Percentiles rank a stretch among this genome's conserved stretches.
Conservation (phyloP, 1,140 invertebrate genomes). For the Papilio aristodemus region DNA sequence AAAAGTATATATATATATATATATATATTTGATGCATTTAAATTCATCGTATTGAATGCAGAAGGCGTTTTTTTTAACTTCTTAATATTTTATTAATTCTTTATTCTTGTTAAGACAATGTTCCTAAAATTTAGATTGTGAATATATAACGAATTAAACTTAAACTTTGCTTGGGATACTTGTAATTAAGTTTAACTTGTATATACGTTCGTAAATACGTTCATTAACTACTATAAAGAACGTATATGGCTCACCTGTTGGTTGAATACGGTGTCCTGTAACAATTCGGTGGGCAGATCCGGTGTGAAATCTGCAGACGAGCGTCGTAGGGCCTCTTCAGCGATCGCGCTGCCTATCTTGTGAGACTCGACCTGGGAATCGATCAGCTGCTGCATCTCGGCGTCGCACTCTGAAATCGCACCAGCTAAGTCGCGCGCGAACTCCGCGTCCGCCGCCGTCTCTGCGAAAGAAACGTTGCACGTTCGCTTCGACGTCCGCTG, state of each 20-base stretch:
- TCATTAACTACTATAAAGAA: no score
- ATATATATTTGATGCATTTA: no score
- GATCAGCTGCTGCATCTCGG: slow-evolving; percentile 86
- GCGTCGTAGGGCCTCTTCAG: slow-evolving; percentile 85
- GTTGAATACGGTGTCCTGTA: slow-evolving; percentile 59
- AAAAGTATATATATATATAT: not conserved
- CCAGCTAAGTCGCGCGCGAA: slow-evolving; percentile 3
- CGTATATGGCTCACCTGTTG: slow-evolving; percentile 46
- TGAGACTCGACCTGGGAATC: slow-evolving; percentile 88
- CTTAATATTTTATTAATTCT: no score
- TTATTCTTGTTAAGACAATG: no score
- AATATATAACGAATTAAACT: no score
- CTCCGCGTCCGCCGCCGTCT: slow-evolving; percentile 9
- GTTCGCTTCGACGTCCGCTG: slow-evolving; percentile 4
- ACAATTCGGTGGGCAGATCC: slow-evolving; percentile 57
- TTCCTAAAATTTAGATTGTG: no score
- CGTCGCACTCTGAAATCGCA: slow-evolving; percentile 66
- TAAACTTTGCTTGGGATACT: no score
- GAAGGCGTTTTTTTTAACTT: no score
- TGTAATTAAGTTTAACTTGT: no score
- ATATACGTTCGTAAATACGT: no score
- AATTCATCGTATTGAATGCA: no score
- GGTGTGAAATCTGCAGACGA: slow-evolving; percentile 72
- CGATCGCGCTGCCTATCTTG: slow-evolving; percentile 90
- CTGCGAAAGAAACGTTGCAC: slow-evolving; percentile 35